Percentiles rank a stretch among this genome's conserved stretches.
phyloP scores from a whole-genome alignment of 2,113 vertebrate genomes.

The Columbina picui region DNA sequence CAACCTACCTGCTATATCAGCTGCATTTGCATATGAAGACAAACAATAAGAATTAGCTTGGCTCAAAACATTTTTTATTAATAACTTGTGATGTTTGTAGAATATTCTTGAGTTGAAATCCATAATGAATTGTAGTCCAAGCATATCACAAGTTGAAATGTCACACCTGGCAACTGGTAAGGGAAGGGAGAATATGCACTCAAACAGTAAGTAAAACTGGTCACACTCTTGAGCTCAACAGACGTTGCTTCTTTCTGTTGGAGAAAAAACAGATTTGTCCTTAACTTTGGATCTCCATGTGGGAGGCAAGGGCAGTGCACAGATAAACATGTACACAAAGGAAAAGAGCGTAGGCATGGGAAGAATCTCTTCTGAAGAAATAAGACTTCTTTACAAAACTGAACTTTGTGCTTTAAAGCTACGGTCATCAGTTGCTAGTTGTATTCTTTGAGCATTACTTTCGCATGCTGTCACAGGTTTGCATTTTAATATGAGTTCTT shows the following conservation, averaged over 20 bases:
- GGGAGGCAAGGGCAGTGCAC: neutral
- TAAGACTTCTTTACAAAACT: neutral
- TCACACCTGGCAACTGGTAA: neutral
- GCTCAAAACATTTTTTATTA: neutral
- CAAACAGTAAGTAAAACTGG: neutral
- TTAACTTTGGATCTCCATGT: neutral
- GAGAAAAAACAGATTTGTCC: neutral
- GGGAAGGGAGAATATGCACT: neutral
- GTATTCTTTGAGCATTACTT: neutral
- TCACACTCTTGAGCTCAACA: neutral
- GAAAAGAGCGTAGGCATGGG: neutral
- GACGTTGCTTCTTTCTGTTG: neutral
- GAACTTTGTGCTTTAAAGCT: neutral
- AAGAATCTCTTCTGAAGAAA: neutral
- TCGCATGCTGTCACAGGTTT: neutral
- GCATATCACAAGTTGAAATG: neutral
- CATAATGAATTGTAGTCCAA: neutral
- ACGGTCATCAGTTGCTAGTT: neutral
- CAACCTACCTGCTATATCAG: neutral
- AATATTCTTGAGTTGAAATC: neutral
- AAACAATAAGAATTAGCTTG: neutral
- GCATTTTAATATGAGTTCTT: neutral
- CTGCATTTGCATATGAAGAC: neutral
- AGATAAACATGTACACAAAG: fast-evolving
- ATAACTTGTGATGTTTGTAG: neutral